These are phyloP conservation scores for Rhinoderma darwinii DNA, from an alignment of 2,113 vertebrate species.

Conservation along the genomic window DNA sequence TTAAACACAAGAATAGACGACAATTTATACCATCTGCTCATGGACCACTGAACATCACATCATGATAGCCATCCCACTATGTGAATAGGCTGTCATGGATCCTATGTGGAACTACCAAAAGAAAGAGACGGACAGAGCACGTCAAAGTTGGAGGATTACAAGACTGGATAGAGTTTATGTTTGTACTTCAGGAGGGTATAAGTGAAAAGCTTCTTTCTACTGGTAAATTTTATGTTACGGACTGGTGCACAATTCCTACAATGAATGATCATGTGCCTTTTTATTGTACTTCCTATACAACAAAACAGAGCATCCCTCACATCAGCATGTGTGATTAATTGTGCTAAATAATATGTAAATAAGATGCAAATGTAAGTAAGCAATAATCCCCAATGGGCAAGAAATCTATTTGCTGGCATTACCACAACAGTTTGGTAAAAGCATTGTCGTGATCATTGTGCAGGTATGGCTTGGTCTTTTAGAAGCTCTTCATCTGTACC, in stretches of 20 bases:
- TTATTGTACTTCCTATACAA: constrained; percentile 68
- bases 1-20: constrained; percentile 52
- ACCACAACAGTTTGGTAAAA: not conserved
- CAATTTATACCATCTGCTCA: not conserved
- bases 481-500: not conserved
- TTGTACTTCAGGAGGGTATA: constrained; percentile 56
- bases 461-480: not conserved
- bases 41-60: constrained; percentile 19
- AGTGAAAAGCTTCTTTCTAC: constrained; percentile 63
- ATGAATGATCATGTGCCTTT: constrained; percentile 80
- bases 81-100: constrained; percentile 35
- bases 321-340: constrained; percentile 72
- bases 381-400: constrained; percentile 59
- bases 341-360: constrained; percentile 54
- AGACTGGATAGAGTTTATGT: not conserved
- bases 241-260: constrained; percentile 67
- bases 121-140: constrained; percentile 2
- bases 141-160: constrained; percentile 32
- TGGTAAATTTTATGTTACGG: constrained; percentile 50
- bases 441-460: not conserved
- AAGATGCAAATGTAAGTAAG: constrained; percentile 53
- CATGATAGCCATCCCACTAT: constrained; percentile 19
- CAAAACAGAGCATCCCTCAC: constrained; percentile 63
- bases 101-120: constrained; percentile 16
- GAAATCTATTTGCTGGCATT: constrained; percentile 10